Conservation (phyloP, 2,797 vertebrate species). For the Micromesistius poutassou region DNA sequence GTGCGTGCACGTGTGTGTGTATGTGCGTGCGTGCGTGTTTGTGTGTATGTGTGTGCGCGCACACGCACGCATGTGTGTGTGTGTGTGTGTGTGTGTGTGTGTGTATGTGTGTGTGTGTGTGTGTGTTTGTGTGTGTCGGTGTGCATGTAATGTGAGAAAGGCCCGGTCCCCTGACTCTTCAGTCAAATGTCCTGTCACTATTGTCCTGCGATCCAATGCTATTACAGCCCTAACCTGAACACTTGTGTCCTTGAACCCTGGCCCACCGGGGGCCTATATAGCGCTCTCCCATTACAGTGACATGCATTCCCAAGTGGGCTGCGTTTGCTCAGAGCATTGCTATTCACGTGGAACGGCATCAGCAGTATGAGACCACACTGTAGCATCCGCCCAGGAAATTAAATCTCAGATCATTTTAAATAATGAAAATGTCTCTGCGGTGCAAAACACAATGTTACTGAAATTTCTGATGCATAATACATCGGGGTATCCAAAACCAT, state of each 20-base stretch:
- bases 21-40: neutral
- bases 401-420: neutral
- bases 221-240: slow-evolving; percentile 37
- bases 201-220: slow-evolving; percentile 17
- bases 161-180: slow-evolving; percentile 42
- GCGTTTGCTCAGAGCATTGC: slow-evolving; percentile 33
- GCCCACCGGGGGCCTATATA: slow-evolving; percentile 13
- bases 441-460: neutral
- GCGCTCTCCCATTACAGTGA: slow-evolving; percentile 27
- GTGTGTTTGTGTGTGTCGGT: slow-evolving; percentile 22
- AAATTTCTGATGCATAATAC: neutral
- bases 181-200: slow-evolving; percentile 26
- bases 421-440: neutral
- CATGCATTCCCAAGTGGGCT: slow-evolving; percentile 18
- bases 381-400: neutral
- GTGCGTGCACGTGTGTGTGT: slow-evolving; percentile 5
- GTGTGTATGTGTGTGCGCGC: neutral
- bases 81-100: neutral
- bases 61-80: neutral
- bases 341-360: slow-evolving; percentile 38
- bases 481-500: neutral
- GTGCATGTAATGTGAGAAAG: slow-evolving; percentile 60
- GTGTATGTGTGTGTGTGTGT: neutral
- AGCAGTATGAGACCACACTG: neutral
- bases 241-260: slow-evolving; percentile 11